A percentile compares a stretch with the other conserved stretches of the same genome.
phyloP scores from a whole-genome alignment of 2,113 vertebrate species.

The Perccottus glenii region DNA sequence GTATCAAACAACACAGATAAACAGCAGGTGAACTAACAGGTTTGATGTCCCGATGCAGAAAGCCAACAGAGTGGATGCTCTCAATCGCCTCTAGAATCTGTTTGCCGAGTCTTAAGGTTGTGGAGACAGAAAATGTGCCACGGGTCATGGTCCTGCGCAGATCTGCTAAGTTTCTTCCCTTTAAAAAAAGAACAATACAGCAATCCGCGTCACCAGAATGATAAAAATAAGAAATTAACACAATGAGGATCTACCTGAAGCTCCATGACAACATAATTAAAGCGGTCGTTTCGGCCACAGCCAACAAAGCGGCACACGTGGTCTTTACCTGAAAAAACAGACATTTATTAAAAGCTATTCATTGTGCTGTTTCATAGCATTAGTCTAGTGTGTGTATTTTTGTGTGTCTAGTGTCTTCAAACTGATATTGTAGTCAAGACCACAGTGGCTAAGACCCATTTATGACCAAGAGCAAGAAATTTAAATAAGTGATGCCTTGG shows the following conservation, averaged over 20 bases:
- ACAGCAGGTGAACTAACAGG: conserved; percentile 80
- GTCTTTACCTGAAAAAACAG: conserved; percentile 86
- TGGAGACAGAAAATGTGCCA: conserved; percentile 91
- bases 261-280: conserved; percentile 99
- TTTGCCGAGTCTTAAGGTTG: conserved; percentile 90
- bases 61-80: conserved; percentile 97
- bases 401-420: too few species aligned
- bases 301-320: conserved; percentile 97
- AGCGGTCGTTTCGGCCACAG: conserved; percentile 96
- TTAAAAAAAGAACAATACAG: conserved; percentile 6
- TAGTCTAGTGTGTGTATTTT: too few species aligned
- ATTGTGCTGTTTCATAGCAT: too few species aligned
- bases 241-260: conserved; percentile 84
- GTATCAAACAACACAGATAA: not conserved
- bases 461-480: too few species aligned
- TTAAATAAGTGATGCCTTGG: too few species aligned
- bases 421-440: too few species aligned
- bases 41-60: conserved; percentile 97
- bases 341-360: too few species aligned
- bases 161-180: conserved; percentile 97
- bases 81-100: conserved; percentile 97
- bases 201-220: not conserved
- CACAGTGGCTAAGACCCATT: too few species aligned
- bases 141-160: conserved; percentile 90
- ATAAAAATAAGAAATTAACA: not conserved